Evolutionary conservation across 2,888 invertebrate species (phyloP).

Genomic region (Scaptomyza flava): DNA sequence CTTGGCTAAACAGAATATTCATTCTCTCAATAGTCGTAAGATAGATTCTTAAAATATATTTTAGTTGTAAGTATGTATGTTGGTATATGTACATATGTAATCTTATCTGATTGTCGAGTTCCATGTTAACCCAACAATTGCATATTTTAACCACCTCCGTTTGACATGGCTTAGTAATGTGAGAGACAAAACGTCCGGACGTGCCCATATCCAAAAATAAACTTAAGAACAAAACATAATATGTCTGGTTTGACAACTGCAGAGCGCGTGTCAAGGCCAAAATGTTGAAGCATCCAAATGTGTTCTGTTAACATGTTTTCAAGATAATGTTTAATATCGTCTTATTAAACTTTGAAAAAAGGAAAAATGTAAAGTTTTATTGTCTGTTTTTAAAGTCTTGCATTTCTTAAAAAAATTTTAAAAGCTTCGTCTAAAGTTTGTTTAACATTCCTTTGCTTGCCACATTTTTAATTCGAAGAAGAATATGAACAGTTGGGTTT

Average conservation of each 20-base stretch:
- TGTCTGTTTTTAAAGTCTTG: no score
- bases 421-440: no score
- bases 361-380: no score
- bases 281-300: slow-evolving; percentile 8
- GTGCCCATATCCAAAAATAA: slow-evolving; percentile 44
- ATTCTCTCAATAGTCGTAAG: not conserved
- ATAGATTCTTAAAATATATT: not conserved
- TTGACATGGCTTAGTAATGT: slow-evolving; percentile 51
- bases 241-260: slow-evolving; percentile 2
- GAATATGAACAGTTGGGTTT: no score
- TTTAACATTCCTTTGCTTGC: no score
- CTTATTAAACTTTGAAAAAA: no score
- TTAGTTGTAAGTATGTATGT: not conserved
- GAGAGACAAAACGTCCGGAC: slow-evolving; percentile 62
- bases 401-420: no score
- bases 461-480: not conserved
- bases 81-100: no score
- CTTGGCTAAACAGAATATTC: not conserved
- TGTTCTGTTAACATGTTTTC: not conserved
- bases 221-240: slow-evolving; percentile 1
- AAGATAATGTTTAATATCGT: no score
- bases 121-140: slow-evolving; percentile 33
- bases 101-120: not conserved
- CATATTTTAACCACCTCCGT: slow-evolving; percentile 43
- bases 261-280: slow-evolving; percentile 56